Base-by-base conservation (phyloP, 2,797 vertebrate genomes). In the Crypturellus tataupa region DNA sequence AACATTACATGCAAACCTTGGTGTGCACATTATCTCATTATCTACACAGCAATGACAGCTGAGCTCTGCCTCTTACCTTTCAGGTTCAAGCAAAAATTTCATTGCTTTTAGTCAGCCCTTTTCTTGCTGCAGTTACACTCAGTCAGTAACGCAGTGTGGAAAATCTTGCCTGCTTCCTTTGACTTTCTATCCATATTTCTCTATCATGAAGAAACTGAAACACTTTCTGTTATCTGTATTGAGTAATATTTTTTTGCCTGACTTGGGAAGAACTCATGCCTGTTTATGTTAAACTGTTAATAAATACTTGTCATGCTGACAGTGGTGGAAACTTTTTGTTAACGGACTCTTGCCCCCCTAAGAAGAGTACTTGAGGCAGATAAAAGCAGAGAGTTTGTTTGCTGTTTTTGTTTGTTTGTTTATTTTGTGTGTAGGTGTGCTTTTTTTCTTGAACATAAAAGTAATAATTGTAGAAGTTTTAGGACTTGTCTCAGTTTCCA, bases 201-300 rank as follows among this genome's bases (percentile, higher is more conserved):
- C 44, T 78, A 27, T 71, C 46, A 37, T 17, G 23, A 59, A 33
- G 76, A 90, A 87, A 92, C 12, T 35, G 78, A 91, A 96, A 15
- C 75, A 67, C 25, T 75, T 72, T 87, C 23, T 85, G 11, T 81
- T 94, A 80, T 72, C 37, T 89, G 9, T 78, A 65, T 20, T 42
- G 14, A 31, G 24, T 93, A 87, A 70, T 77, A 85, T 39, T 80
- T 94, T 93, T 46, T 78, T 86, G 79, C 31, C 40, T 35, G 18
- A 10, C 17, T 84, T 82, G 27, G 8, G 37, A 77, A 44, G 33
- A 71, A 53, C 68, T 90, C 35, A 89, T 81, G 62, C 40, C 37
- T 89, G 68, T 89, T 96, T 71, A 11, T 23, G 20, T 47, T 47
- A 47, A 47, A 47, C 23, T 47, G 23, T 47, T 47, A 20, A 6